A percentile compares a stretch with the other conserved stretches of the same genome.
Conservation (phyloP, 1,140 invertebrate genomes). For the Lordiphosa stackelbergi region DNA sequence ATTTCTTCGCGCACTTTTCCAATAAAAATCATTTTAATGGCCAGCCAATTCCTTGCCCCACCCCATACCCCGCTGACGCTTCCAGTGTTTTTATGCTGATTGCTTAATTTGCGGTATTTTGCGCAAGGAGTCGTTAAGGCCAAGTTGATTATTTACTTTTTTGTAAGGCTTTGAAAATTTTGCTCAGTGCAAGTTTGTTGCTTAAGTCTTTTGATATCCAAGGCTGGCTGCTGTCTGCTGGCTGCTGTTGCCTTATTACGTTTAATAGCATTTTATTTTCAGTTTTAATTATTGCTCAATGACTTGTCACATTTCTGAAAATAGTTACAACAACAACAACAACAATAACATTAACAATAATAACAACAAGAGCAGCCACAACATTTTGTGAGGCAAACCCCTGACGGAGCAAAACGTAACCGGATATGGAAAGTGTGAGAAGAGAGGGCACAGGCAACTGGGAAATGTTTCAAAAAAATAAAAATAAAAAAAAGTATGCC, state of each 20-base stretch:
- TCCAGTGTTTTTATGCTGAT: conserved; percentile 67
- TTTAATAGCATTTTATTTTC: conserved; percentile 70
- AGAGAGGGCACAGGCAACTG: conserved; percentile 1
- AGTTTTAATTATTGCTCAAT: conserved; percentile 73
- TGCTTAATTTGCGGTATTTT: conserved; percentile 74
- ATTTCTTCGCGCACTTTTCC: conserved; percentile 71
- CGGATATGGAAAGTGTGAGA: conserved; percentile 44
- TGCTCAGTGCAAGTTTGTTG: conserved; percentile 65
- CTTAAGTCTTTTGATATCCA: conserved; percentile 68
- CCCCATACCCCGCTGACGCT: too few relatives aligned
- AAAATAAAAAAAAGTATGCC: too few relatives aligned
- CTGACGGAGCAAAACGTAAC: conserved; percentile 34
- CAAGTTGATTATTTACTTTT: conserved; percentile 51
- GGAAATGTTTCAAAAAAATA: too few relatives aligned
- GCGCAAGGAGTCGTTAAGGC: conserved; percentile 56
- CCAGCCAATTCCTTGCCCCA: too few relatives aligned
- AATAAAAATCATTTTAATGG: conserved; percentile 64
- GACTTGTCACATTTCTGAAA: conserved; percentile 66
- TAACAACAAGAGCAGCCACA: conserved; percentile 11
- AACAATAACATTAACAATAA: too few relatives aligned
- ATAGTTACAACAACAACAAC: conserved; percentile 33
- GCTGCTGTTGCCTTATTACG: conserved; percentile 59
- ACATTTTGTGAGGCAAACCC: conserved; percentile 22
- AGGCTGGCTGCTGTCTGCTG: not conserved
- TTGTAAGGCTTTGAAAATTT: conserved; percentile 30